Base-by-base conservation (phyloP, 2,113 vertebrate genomes). In the Brienomyrus longianalis region DNA sequence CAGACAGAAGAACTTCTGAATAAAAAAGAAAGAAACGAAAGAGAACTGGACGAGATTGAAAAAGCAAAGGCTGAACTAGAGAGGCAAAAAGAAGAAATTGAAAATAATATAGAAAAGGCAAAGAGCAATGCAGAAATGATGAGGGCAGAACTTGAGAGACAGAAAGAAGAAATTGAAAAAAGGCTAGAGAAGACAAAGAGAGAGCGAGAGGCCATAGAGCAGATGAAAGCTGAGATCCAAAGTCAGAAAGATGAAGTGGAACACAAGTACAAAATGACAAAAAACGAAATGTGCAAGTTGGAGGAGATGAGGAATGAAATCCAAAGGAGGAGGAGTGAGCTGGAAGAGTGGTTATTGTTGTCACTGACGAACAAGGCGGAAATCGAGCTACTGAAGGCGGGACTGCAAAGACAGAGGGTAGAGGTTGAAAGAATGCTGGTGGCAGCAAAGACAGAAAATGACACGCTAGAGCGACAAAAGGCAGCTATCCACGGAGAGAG, bases 341-440 rank as follows among this genome's bases (percentile, higher is more conserved):
- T 91, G 2, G 15, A 91, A 52, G 89, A 21, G 21, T 52, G 94
- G 45, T 92, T 89, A 89, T 13, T 92, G 0, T 88, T 92, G 5
- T 9, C 92, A 48, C 83, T 92, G 83, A 91, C 85, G 15, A 91
- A 13, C 62, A 66, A 74, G 21, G 83, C 27, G 84, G 93, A 95
- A 88, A 90, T 94, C 74, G 92, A 94, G 85, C 21, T 92, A 0
- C 88, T 93, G 62, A 95, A 93, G 89, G 54, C 74, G 5, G 91
- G 94, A 66, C 80, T 94, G 62, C 88, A 93, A 88, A 88, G 59
- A 0, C 90, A 93, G 83, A 93, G 90, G 89, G 93, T 62, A 87
- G 91, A 93, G 86, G 86, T 47, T 15, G 88, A 93, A 74, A 51
- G 74, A 10, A 83, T 39, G 19, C 66, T 92, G 9, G 90, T 39